Evolutionary conservation across 92 coral and sea anemone species (phyloP).

Genomic region (Scolanthus callimorphus): DNA sequence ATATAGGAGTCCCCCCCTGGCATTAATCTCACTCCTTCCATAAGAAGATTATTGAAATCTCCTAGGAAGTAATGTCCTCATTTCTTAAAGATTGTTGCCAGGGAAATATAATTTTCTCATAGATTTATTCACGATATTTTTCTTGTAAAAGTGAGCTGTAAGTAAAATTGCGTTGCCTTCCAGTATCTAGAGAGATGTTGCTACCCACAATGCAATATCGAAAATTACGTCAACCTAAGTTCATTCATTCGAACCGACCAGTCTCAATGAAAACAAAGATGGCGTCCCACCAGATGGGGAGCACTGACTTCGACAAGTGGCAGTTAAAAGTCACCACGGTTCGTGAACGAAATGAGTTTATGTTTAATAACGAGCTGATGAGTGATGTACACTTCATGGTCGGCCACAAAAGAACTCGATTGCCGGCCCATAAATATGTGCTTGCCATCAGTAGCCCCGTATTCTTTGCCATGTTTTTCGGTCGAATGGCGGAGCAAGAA

Average conservation of each 20-base stretch:
- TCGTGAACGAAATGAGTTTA: slow-evolving; percentile 72
- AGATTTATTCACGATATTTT: too few relatives aligned
- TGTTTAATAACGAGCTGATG: slow-evolving; percentile 79
- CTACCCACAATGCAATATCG: too few relatives aligned
- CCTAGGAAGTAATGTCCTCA: too few relatives aligned
- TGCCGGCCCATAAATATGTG: slow-evolving; percentile 82
- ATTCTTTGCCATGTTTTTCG: slow-evolving; percentile 81
- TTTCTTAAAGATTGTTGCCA: too few relatives aligned
- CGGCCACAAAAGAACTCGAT: slow-evolving; percentile 50
- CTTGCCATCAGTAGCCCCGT: slow-evolving; percentile 80
- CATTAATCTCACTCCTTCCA: too few relatives aligned
- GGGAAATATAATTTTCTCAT: too few relatives aligned
- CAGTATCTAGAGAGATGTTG: too few relatives aligned
- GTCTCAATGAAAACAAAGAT: slow-evolving; percentile 53
- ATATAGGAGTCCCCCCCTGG: too few relatives aligned
- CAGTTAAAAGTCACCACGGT: slow-evolving; percentile 88
- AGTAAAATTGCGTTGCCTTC: too few relatives aligned
- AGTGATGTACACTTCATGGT: slow-evolving; percentile 83
- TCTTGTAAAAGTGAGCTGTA: too few relatives aligned
- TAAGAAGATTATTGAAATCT: too few relatives aligned
- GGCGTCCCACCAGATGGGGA: slow-evolving; percentile 52
- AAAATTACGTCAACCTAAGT: not conserved
- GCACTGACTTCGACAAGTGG: slow-evolving; percentile 62
- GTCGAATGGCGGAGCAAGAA: slow-evolving; percentile 66
- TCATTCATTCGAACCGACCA: slow-evolving; percentile 5